Evolutionary conservation across 2,888 invertebrate species (phyloP), one percentile per base, ranked within the genome.

Genomic region (Lycocerus yunnanus): DNA sequence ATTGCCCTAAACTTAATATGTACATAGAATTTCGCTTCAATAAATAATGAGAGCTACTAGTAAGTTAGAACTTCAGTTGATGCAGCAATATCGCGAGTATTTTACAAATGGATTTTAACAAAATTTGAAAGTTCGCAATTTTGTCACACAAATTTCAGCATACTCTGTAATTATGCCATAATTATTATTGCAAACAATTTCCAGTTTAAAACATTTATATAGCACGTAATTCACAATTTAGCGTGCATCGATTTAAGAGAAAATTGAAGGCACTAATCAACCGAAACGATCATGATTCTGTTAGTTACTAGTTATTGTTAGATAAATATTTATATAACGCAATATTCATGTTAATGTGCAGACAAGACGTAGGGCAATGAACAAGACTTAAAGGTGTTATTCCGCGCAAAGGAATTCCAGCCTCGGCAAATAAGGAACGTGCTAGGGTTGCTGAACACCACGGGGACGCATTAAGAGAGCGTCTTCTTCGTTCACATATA

Each of bases 381-480:
- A 74, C 60, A 72, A 73, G 75, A 76, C 77, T 78, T 77, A 71
- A 59, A 75, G 72, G 75, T 72, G 69, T 72, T 71, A 58, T 72
- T 72, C 72, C 69, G 66, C 72, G 72, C 69, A 69, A 15, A 75
- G 59, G 72, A 75, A 75, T 75, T 75, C 68, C 75, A 60, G 71
- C 21, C 71, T 69, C 65, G 73, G 27, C 67, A 69, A 71, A 63
- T 63, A 63, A 59, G 77, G 66, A 74, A 81, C 78, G 80, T 80
- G 81, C 75, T 77, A 76, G 75, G 79, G 78, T 80, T 77, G 74
- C 78, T 72, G 75, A 78, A 73, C 75, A 79, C 79, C 77, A 75
- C 71, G 74, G 80, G 81, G 80, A 81, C 79, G 72, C 80, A 81
- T 81, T 81, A 80, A 79, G 71, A 68, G 77, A 68, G 76, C 76